Percentiles rank a stretch among this genome's conserved stretches.
Evolutionary conservation across 1,140 invertebrate genomes (phyloP).

Genomic region (Eupeodes corollae): DNA sequence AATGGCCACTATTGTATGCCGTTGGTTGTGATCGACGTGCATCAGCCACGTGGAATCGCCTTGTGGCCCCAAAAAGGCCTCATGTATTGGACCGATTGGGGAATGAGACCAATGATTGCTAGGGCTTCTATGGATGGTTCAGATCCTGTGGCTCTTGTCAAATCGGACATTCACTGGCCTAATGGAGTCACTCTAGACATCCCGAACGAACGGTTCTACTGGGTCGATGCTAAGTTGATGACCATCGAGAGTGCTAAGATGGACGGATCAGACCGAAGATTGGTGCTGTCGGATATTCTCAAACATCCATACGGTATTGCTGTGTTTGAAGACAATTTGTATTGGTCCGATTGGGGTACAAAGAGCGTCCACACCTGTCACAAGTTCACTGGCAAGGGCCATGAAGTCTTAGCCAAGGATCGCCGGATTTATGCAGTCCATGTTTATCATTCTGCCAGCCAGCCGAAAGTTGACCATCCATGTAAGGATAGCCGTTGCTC

Average conservation of each 20-base stretch:
- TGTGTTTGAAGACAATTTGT: conserved; percentile 77
- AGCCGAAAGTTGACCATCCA: conserved; percentile 48
- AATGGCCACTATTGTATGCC: conserved; percentile 51
- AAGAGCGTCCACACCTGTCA: conserved; percentile 53
- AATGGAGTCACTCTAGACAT: conserved; percentile 83
- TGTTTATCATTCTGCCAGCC: conserved; percentile 54
- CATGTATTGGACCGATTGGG: conserved; percentile 84
- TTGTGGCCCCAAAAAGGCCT: conserved; percentile 50
- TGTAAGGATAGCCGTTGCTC: conserved; percentile 57
- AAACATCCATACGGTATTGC: conserved; percentile 71
- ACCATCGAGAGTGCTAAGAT: conserved; percentile 65
- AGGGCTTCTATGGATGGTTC: conserved; percentile 76
- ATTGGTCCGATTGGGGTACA: conserved; percentile 72
- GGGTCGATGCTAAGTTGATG: conserved; percentile 62
- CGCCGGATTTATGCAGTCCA: conserved; percentile 50
- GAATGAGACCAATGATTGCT: conserved; percentile 57
- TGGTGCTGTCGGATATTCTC: conserved; percentile 45
- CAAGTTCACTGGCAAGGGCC: conserved; percentile 54
- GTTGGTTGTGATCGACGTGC: conserved; percentile 43
- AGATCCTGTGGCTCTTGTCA: conserved; percentile 45
- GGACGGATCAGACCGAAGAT: conserved; percentile 57
- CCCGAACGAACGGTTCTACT: conserved; percentile 64
- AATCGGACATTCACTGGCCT: conserved; percentile 64
- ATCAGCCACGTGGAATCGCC: conserved; percentile 51
- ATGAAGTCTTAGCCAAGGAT: conserved; percentile 41